Evolutionary conservation across 2,797 vertebrate genomes (phyloP), one percentile per base, ranked within the genome.

Genomic region (Poliocrania exsul): DNA sequence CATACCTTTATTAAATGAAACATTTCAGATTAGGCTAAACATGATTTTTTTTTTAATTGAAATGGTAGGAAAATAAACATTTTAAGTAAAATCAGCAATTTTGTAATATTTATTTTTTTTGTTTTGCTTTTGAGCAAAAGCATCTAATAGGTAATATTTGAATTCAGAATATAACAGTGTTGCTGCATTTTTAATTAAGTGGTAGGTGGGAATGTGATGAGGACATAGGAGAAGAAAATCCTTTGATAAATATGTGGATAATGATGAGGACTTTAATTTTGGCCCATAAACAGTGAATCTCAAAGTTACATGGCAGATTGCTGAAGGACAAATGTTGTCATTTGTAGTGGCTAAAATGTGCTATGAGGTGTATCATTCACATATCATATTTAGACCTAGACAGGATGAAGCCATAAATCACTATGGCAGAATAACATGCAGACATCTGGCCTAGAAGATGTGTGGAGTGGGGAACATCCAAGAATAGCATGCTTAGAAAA

Each of bases 381-480:
- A 47, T 23, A 28, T 12, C 51, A 1, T 13, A 35, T 23, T 77
- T 60, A 81, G 53, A 82, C 72, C 64, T 31, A 57, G 24, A 64
- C 16, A 11, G 29, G 57, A 78, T 81, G 79, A 78, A 89, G 85
- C 16, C 42, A 90, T 93, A 78, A 96, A 94, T 94, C 85, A 93
- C 40, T 67, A 10, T 53, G 84, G 20, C 84, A 83, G 79, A 50
- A 38, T 5, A 50, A 67, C 24, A 19, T 16, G 42, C 33, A 70
- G 54, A 49, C 81, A 82, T n/a, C 79, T 92, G 91, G 69, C 18
- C 47, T 77, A 42, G 61, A 24, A 72, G 44, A 75, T 23, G 16
- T 31, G 16, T 65, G 35, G 5, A 3, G 4, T 7, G 50, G 9
- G 17, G 7, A 86, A 28, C 15, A 46, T 4, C 6, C 17, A 57